Conservation (phyloP, 1,140 invertebrate species). For the Caenorhabditis tropicalis region DNA sequence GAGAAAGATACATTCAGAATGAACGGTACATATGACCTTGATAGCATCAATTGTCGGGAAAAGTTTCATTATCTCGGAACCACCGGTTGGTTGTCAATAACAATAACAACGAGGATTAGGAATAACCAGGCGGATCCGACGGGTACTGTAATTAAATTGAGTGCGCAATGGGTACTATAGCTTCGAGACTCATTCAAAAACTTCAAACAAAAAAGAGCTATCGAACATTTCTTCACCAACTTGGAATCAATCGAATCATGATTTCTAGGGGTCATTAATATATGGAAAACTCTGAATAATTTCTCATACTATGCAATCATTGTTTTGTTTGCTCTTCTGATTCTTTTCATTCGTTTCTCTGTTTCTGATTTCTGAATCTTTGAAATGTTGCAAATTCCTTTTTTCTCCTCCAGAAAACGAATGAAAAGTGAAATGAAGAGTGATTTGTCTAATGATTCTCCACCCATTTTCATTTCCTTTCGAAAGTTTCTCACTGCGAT, state of each 20-base stretch:
- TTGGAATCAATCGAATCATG: too few relatives aligned
- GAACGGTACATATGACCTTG: conserved; percentile 23
- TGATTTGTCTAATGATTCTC: background rate
- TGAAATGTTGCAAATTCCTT: background rate
- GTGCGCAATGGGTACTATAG: background rate
- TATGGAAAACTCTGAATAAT: too few relatives aligned
- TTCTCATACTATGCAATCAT: too few relatives aligned
- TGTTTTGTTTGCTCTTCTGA: background rate
- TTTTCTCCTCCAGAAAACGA: background rate
- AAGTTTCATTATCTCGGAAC: conserved; percentile 17
- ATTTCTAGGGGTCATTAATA: background rate
- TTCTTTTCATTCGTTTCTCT: background rate
- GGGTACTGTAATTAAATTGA: background rate
- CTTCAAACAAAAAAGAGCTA: too few relatives aligned
- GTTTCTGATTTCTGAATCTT: background rate
- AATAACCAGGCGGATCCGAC: background rate
- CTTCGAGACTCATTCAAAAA: too few relatives aligned
- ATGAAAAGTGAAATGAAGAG: background rate
- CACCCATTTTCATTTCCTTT: conserved; percentile 35
- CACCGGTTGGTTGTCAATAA: background rate
- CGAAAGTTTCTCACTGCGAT: background rate
- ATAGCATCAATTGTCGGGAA: conserved; percentile 25
- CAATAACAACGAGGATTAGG: conserved; percentile 22
- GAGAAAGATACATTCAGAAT: background rate
- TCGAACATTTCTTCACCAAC: too few relatives aligned